These are phyloP conservation scores for Calidris pugnax DNA, from an alignment of 2,113 vertebrate species.

Conservation along the genomic window DNA sequence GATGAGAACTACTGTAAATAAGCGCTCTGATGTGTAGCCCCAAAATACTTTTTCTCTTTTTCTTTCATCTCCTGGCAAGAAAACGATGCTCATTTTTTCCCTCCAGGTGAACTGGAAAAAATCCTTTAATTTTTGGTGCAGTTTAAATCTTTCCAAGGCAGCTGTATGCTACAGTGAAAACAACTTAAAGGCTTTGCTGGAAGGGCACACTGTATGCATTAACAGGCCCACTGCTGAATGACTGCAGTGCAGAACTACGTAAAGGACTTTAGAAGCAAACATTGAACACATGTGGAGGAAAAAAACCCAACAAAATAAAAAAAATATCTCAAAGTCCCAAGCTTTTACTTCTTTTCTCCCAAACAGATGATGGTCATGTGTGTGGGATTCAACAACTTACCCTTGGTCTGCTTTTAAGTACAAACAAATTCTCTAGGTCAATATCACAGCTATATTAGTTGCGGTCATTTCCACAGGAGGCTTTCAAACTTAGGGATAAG, in stretches of 20 bases:
- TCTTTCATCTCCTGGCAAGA: conserved; percentile 43
- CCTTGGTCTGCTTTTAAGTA: background rate
- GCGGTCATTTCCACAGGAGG: background rate
- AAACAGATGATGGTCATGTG: background rate
- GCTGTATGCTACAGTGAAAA: background rate
- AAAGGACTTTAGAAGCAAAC: background rate
- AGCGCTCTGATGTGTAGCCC: background rate
- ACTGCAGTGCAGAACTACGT: background rate
- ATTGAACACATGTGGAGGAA: background rate
- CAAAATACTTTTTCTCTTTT: background rate
- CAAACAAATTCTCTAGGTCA: background rate
- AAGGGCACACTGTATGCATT: background rate
- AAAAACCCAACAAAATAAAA: background rate
- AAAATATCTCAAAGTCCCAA: background rate
- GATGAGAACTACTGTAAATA: background rate
- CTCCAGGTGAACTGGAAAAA: conserved; percentile 30
- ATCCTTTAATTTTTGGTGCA: background rate
- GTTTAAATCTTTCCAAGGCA: background rate
- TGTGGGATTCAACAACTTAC: background rate
- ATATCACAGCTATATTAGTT: background rate
- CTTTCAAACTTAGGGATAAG: background rate
- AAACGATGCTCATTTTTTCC: background rate
- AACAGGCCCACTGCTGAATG: background rate
- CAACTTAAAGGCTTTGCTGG: background rate
- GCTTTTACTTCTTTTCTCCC: background rate